Base-by-base conservation (phyloP, 2,113 vertebrate species). In the Seriola aureovittata region DNA sequence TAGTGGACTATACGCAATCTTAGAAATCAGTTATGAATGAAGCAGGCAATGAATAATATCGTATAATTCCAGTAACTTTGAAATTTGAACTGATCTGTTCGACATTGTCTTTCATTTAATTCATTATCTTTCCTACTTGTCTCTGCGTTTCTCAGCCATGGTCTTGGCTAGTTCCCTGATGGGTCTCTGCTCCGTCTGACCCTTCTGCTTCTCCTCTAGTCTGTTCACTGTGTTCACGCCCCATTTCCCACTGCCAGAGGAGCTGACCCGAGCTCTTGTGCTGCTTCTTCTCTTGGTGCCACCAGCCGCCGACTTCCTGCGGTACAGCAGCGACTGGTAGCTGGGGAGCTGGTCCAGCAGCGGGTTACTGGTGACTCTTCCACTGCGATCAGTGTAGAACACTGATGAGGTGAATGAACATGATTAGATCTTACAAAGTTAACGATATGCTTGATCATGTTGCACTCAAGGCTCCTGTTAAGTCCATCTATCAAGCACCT, bases 281-380 rank as follows among this genome's bases (percentile, higher is more conserved):
- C 90, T 90, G 72, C 13, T 46, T 57, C 80, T 89, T 34, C 80
- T 91, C 48, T 90, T 91, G 65, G 80, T 46, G 52, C 85, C 75
- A 1, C 1, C 10, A 4, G 13, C 48, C 0, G 72, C 64, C 0
- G 89, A 77, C 84, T 96, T 96, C 77, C 95, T 89, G 46, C 95
- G 95, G 80, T 97, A 95, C 42, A 96, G 92, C 54, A 96, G 90
- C 1, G 97, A 96, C 91, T 88, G 96, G 92, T 96, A 99, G 88
- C 97, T 99, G 75, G 97, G 98, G 46, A 99, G 84, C 94, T 99
- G 94, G 90, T 97, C 96, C 89, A 99, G 92, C 85, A 99, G 94
- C 0, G 85, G 91, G 91, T 95, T 95, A 80, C 70, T 92, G 72
- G 82, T 85, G 76, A 91, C 78, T 5, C 76, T 86, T 23, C 91